Base-by-base conservation (phyloP, 2,888 invertebrate species). In the Drosophila stalkeri region DNA sequence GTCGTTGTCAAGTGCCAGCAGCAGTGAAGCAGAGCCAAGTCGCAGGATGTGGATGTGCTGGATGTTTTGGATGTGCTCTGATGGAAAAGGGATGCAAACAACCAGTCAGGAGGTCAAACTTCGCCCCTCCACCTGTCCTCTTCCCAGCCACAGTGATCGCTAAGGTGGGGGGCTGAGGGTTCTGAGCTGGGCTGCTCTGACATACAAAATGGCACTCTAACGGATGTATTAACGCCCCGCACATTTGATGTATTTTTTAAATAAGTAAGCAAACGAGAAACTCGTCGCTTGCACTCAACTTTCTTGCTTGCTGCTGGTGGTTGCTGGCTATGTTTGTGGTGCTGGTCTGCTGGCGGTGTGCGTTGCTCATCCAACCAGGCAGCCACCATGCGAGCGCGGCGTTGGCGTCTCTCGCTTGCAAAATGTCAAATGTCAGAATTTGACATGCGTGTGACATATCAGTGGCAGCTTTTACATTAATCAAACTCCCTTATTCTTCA, bases 371-470 rank as follows among this genome's bases (percentile, higher is more conserved):
- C 88, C 86, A 87, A 86, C 82, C 85, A 86, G 77, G 70, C 77
- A 78, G 77, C 72, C 72, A 75, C 67, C 72, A 72, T 64, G 81
- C 67, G 59, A 67, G 65, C 70, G 67, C 70, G 69, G 79, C 74
- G 82, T 69, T 64, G 71, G 74, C 73, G 82, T 81, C 82, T 76
- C 85, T 83, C 83, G 83, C 86, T 81, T 77, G 84, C 86, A 90
- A 91, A 93, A 93, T 93, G 93, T 93, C 93, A 93, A 92, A 92
- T 92, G 93, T 93, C 93, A 93, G 89, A 90, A 91, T 91, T 92
- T 93, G 93, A 93, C 93, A 92, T 93, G 92, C 93, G 91, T 93
- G 93, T 93, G 93, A 93, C 93, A 93, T 93, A 93, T 93, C 93
- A 93, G 93, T 93, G 93, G 93, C 93, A 93, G 93, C 91, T 92